Base-by-base conservation (phyloP, 2,113 vertebrate genomes). In the Regulus satrapa region DNA sequence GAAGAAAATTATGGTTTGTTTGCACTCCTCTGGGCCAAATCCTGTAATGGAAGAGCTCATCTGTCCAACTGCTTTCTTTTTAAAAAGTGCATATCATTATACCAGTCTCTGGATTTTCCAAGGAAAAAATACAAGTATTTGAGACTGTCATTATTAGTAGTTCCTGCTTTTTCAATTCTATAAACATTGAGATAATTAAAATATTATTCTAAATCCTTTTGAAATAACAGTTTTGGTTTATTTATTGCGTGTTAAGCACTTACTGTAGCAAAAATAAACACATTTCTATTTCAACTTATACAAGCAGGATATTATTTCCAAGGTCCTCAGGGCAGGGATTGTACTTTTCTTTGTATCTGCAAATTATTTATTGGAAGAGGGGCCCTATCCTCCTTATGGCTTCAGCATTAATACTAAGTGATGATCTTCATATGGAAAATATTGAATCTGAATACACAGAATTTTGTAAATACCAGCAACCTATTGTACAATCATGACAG, bases 281-380 rank as follows among this genome's bases (percentile, higher is more conserved):
- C 87, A 81, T 95, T 95, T 89, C 58, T 85, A 62, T 89, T 95
- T 91, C 74, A 91, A 25, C 63, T 89, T 91, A 88, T 10, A 94
- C 54, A 73, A 92, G 84, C 86, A 93, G 81, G 84, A 88, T 96
- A 93, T 97, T 95, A 91, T 95, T 95, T 97, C 87, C 62, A 69
- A 26, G 49, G 46, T 95, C 80, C 69, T 95, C 66, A 64, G 77
- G 89, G 93, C 81, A 89, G 45, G 89, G 91, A 95, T 94, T 95
- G 84, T 87, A 84, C 52, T 89, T 89, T 76, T 92, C 84, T 75
- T 94, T 94, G 49, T 94, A 92, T 78, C 77, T 75, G n/a, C 66
- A 95, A 79, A 88, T 95, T 88, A 83, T 85, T 94, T 93, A 83
- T 82, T 92, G 74, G 80, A 97, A 85, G 62, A 78, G 62, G 36